Conservation (phyloP, 2,113 vertebrate species). For the Coptodon rendalli region DNA sequence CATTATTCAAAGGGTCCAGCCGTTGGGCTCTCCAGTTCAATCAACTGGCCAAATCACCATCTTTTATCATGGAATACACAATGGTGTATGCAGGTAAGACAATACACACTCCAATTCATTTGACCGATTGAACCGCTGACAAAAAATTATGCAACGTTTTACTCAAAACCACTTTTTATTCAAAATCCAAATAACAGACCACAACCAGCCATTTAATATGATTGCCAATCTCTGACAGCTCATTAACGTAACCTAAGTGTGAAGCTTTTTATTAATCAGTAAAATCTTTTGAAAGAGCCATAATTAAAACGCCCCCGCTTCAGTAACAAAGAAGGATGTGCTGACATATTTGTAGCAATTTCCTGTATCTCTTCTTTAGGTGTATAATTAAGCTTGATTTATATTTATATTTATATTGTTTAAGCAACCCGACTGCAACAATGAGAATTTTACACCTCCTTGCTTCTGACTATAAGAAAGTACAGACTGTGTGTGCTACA, state of each 20-base stretch:
- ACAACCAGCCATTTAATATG: not conserved
- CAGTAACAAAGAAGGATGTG: not conserved
- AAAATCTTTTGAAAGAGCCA: not conserved
- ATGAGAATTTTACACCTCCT: not conserved
- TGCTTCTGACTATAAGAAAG: not conserved
- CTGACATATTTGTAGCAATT: not conserved
- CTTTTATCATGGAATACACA: not conserved
- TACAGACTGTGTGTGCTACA: not conserved
- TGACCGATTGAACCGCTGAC: not conserved
- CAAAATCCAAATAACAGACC: not conserved
- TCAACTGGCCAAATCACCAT: not conserved
- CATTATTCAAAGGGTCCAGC: conserved; percentile 38
- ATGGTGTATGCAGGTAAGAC: not conserved
- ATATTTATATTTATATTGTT: not conserved
- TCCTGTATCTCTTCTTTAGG: not conserved
- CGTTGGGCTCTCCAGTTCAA: conserved; percentile 34
- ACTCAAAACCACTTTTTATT: not conserved
- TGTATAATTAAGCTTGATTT: not conserved
- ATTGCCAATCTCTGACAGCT: not conserved
- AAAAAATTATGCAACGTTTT: not conserved
- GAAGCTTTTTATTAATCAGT: not conserved
- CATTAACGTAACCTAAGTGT: not conserved
- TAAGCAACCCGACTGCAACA: not conserved
- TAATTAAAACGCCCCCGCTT: not conserved
- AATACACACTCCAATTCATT: not conserved